Conservation (phyloP, 2,113 vertebrate genomes). For the Myiagra hebetior region DNA sequence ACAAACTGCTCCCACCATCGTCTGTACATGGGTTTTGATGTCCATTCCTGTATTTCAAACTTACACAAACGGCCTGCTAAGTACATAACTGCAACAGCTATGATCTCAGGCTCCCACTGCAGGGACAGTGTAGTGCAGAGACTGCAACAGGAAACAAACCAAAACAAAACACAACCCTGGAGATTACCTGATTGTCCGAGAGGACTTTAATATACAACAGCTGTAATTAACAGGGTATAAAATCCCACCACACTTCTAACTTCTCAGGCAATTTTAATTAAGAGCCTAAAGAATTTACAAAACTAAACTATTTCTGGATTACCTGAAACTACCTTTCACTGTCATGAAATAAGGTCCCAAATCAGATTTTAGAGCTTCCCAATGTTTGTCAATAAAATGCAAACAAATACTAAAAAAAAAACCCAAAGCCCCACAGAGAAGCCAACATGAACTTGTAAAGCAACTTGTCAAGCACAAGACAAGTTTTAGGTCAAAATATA, state of each 20-base stretch:
- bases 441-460: not conserved
- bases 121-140: conserved; percentile 96
- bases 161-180: not conserved
- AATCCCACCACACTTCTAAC: not conserved
- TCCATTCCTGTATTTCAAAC: conserved; percentile 99
- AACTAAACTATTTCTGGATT: not conserved
- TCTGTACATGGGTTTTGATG: conserved; percentile 91
- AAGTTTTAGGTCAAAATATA: not conserved
- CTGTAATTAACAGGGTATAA: not conserved
- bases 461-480: rapidly evolving
- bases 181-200: not conserved
- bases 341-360: not conserved
- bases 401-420: not conserved
- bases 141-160: conserved; percentile 63
- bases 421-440: not conserved
- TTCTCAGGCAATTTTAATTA: not conserved
- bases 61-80: conserved; percentile 95
- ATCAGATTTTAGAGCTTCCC: not conserved
- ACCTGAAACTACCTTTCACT: too few species aligned
- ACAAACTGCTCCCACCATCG: conserved; percentile 99
- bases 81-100: conserved; percentile 98
- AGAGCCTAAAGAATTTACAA: not conserved
- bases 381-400: not conserved
- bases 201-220: not conserved
- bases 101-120: conserved; percentile 98